Base-by-base conservation (phyloP, 2,113 vertebrate species). In the Rhabdomys dilectus region DNA sequence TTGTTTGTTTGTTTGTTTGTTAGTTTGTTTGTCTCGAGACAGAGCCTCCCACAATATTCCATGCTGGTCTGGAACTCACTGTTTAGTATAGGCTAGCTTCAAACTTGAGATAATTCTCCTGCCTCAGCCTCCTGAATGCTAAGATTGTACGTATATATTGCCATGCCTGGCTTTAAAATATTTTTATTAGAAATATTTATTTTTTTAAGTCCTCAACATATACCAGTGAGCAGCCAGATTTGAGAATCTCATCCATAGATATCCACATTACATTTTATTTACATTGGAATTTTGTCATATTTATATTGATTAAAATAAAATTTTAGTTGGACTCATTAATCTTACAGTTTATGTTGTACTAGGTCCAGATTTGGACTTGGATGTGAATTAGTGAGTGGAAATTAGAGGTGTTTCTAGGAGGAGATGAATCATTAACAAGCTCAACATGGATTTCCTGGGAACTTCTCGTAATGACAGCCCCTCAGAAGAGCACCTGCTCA, bases 341-440 rank as follows among this genome's bases (percentile, higher is more conserved):
- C 64, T 92, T 93, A 36, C 64, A 66, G 78, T 88, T 94, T 96
- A 95, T 93, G 70, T 95, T 82, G 24, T 96, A 85, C 72, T 42
- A 72, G 51, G 29, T 88, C n/a, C 45, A 96, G 48, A 68, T 45
- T 93, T 97, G 70, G 34, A 81, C 2, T 39, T 42, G 80, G 80
- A 91, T 96, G 45, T 15, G 92, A 58, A 11, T 93, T 91, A 91
- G 89, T 96, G 26, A 95, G n/a, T 86, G 9, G 58, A 90, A 97
- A 96, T 91, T 92, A 89, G 91, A 77, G 60, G 22, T 84, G 64
- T 89, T 93, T 77, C 62, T 92, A 91, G 48, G n/a, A 26, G 80
- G 66, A 88, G 12, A 81, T 75, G 73, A 95, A 75, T 91, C n/a
- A 78, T 96, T 60, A 91, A n/a, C 36, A 93, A 31, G 88, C 93